Percentiles rank a stretch among this genome's conserved stretches.
Evolutionary conservation across 2,797 vertebrate species (phyloP).

Genomic region (Tokudaia tokunoshimensis): DNA sequence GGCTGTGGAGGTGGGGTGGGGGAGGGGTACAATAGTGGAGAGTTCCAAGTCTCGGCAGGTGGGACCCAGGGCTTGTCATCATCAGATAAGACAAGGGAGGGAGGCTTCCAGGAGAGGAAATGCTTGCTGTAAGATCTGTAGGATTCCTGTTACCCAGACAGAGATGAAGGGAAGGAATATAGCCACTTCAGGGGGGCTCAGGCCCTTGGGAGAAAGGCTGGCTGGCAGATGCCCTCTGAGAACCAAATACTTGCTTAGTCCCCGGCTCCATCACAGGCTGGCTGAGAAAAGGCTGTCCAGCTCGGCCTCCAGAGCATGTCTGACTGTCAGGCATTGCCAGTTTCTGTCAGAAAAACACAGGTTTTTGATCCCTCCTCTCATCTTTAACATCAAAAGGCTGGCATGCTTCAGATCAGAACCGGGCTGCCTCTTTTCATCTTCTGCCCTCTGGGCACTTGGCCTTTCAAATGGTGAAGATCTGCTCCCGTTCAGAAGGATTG

Average conservation of each 20-base stretch:
- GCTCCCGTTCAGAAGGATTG: constrained; percentile 38
- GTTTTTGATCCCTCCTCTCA: constrained; percentile 47
- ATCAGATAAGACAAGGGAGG: not conserved
- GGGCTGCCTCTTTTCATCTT: constrained; percentile 46
- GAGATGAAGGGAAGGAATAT: not conserved
- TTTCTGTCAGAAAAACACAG: not conserved
- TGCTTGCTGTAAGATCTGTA: not conserved
- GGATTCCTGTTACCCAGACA: not conserved
- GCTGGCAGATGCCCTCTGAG: not conserved
- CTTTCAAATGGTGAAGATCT: constrained; percentile 36
- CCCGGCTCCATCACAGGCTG: not conserved
- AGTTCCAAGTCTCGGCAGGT: not conserved
- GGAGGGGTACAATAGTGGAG: not conserved
- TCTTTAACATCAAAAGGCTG: constrained; percentile 64
- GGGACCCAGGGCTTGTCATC: not conserved
- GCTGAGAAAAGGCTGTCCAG: not conserved
- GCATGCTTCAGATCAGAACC: constrained; percentile 58
- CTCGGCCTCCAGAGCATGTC: not conserved
- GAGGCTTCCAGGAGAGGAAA: not conserved
- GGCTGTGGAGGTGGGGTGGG: not conserved
- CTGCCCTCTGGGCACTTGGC: constrained; percentile 28
- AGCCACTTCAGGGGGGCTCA: not conserved
- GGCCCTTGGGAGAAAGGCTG: not conserved
- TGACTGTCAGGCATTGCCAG: not conserved
- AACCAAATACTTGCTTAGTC: not conserved